Percentiles rank a stretch among this genome's conserved stretches.
phyloP scores from a whole-genome alignment of 2,113 vertebrate genomes.

The Scatophagus argus region DNA sequence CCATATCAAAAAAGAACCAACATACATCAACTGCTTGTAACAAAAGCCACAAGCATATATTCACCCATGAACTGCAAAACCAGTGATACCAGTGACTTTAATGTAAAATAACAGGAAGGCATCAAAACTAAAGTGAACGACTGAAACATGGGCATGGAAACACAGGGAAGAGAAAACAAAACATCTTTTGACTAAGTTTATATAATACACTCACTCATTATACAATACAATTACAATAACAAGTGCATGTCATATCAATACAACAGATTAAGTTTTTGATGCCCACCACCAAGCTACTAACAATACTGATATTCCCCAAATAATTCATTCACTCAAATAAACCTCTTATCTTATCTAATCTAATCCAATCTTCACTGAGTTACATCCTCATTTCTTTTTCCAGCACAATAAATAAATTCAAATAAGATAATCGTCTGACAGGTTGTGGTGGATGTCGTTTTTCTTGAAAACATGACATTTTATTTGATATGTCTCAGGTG shows the following conservation, averaged over 20 bases:
- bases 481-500: slow-evolving; percentile 5
- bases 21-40: no score
- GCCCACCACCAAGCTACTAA: background rate
- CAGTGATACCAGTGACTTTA: background rate
- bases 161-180: no score
- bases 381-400: background rate
- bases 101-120: background rate
- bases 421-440: background rate
- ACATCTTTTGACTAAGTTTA: no score
- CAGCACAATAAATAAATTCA: background rate
- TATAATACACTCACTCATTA: no score
- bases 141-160: no score
- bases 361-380: background rate
- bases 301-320: background rate
- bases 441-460: background rate
- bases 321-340: background rate
- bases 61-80: background rate
- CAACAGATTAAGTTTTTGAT: background rate
- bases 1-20: background rate
- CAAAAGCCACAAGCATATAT: background rate
- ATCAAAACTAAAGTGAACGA: background rate
- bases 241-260: background rate
- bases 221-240: no score
- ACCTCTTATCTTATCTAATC: background rate
- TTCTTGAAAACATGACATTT: background rate